Evolutionary conservation across 2,113 vertebrate species (phyloP).

Genomic region (Pygoscelis adeliae): DNA sequence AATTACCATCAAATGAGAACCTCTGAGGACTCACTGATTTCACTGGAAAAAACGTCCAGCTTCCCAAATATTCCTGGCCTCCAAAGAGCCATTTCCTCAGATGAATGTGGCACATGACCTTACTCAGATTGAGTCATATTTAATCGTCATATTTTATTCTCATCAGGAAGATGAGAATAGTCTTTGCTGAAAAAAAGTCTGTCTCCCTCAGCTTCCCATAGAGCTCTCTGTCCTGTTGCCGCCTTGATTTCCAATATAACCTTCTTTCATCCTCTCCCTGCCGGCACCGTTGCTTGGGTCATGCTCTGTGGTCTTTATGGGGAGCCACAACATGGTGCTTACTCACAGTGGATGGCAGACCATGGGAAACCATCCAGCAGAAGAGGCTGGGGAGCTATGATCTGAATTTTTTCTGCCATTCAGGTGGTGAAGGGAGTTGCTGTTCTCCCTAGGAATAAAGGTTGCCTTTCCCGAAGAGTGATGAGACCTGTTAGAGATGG

Average conservation of each 20-base stretch:
- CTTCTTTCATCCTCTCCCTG: not conserved
- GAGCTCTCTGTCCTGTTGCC: not conserved
- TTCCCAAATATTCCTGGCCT: not conserved
- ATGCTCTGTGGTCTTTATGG: too few species aligned
- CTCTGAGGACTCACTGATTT: not conserved
- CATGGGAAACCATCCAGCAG: not conserved
- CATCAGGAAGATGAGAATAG: not conserved
- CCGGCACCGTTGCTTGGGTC: too few species aligned
- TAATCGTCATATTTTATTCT: not conserved
- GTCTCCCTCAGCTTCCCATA: not conserved
- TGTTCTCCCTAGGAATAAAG: not conserved
- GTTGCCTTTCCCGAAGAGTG: not conserved
- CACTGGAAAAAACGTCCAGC: not conserved
- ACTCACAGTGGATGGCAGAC: not conserved
- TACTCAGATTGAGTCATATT: not conserved
- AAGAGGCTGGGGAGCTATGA: not conserved
- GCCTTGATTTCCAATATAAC: rapidly evolving
- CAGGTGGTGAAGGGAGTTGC: not conserved
- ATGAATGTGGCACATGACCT: not conserved
- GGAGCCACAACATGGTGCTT: rapidly evolving
- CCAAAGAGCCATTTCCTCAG: not conserved
- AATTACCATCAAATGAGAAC: not conserved
- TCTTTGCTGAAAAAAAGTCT: not conserved
- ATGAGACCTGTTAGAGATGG: not conserved
- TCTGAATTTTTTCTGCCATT: not conserved